Evolutionary conservation across 2,888 invertebrate species (phyloP).

Genomic region (Physocephala rufipes): DNA sequence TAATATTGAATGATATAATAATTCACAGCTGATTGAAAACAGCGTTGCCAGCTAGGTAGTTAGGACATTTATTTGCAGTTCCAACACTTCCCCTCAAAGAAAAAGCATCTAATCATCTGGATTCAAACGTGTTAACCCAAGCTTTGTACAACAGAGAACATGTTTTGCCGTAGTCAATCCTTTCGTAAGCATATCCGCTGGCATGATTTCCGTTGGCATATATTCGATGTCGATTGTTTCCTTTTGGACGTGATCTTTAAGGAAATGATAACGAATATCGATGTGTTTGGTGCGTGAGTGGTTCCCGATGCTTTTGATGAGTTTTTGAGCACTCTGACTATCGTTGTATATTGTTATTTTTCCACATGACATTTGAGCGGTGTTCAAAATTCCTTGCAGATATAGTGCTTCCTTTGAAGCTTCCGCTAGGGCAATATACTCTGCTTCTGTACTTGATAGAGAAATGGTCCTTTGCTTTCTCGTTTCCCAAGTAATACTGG

Average conservation of each 20-base stretch:
- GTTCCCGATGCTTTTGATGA: neutral
- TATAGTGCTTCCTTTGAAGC: conserved; percentile 43
- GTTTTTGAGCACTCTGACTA: conserved; percentile 17
- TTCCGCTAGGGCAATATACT: conserved; percentile 43
- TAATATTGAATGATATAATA: too few species aligned
- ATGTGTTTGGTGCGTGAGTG: conserved; percentile 17
- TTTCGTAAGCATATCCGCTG: neutral
- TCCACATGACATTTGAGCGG: neutral
- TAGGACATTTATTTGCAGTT: too few species aligned
- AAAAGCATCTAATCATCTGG: neutral
- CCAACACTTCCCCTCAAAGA: conserved; percentile 24
- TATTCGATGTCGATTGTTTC: neutral
- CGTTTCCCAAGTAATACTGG: conserved; percentile 44
- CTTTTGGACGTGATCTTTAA: neutral
- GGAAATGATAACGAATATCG: conserved; percentile 7
- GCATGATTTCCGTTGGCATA: conserved; percentile 5
- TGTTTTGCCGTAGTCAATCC: neutral
- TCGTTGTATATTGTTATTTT: conserved; percentile 8
- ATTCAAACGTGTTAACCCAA: too few species aligned
- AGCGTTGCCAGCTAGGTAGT: too few species aligned
- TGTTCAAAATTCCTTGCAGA: conserved; percentile 31
- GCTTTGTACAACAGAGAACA: too few species aligned
- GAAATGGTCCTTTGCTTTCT: conserved; percentile 43
- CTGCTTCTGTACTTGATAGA: conserved; percentile 44
- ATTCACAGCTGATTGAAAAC: too few species aligned